These are phyloP conservation scores for Silvanus unidentatus DNA, from an alignment of 2,888 invertebrate genomes.

Conservation along the genomic window DNA sequence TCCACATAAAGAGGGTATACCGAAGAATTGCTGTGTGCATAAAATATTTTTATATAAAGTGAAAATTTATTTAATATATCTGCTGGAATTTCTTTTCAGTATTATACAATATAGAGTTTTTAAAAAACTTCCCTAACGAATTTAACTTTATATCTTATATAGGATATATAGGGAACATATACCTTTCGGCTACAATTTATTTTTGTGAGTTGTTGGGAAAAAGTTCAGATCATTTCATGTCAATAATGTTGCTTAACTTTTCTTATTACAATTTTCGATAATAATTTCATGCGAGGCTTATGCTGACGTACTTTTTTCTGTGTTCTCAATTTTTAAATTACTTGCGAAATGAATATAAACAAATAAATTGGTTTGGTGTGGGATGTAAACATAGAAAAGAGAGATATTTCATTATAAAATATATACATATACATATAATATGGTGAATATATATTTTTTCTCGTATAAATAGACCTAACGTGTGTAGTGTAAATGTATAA, in stretches of 20 bases:
- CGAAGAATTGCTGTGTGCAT: not conserved
- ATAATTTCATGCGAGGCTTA: constrained; percentile 18
- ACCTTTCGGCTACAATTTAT: constrained; percentile 33
- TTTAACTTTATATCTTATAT: constrained; percentile 12
- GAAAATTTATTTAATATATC: constrained; percentile 3
- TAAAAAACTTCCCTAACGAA: constrained; percentile 16
- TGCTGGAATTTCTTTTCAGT: not conserved
- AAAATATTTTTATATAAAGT: not conserved
- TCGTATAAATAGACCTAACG: too few species aligned
- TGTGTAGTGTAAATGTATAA: constrained; percentile 13
- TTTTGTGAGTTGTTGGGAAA: constrained; percentile 18
- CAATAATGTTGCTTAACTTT: constrained; percentile 37
- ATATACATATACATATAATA: too few species aligned
- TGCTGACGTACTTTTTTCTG: constrained; percentile 3
- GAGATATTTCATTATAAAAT: too few species aligned
- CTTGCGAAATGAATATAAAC: constrained; percentile 2
- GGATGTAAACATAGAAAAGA: too few species aligned
- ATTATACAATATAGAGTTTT: not conserved
- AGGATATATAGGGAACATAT: constrained; percentile 7
- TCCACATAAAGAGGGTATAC: too few species aligned
- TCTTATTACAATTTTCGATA: constrained; percentile 35
- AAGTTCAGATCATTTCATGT: constrained; percentile 32
- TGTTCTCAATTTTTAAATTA: constrained; percentile 7
- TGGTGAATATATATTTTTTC: too few species aligned
- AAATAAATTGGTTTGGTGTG: not conserved